These are phyloP conservation scores for Heptranchias perlo DNA, from an alignment of 2,113 vertebrate genomes.

Conservation along the genomic window DNA sequence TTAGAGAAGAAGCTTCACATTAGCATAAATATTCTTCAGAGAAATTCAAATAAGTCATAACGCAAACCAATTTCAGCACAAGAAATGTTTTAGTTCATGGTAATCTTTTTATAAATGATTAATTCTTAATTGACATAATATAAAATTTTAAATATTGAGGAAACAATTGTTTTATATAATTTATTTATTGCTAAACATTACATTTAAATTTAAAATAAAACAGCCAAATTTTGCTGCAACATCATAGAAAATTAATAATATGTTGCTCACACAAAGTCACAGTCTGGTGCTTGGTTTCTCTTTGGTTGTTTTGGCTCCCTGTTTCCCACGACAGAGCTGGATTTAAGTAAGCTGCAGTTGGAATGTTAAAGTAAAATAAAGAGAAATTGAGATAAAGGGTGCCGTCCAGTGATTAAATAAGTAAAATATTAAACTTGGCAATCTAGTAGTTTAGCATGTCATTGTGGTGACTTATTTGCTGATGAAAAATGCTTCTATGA, in stretches of 20 bases:
- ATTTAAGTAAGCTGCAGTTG: too few species aligned
- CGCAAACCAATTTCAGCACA: background rate
- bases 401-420: background rate
- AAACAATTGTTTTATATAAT: background rate
- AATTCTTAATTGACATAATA: background rate
- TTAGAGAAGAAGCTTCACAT: background rate
- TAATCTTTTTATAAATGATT: background rate
- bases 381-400: too few species aligned
- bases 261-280: background rate
- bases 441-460: background rate
- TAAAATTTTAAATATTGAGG: background rate
- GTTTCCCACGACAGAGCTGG: too few species aligned
- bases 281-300: background rate
- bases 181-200: background rate
- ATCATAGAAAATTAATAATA: background rate
- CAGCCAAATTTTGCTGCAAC: background rate
- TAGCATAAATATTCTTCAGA: background rate
- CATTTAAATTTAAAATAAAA: background rate
- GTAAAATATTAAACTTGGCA: background rate
- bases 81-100: background rate
- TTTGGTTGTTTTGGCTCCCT: background rate
- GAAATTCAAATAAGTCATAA: background rate
- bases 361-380: too few species aligned
- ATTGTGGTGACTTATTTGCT: background rate
- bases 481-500: background rate